Evolutionary conservation across 2,888 invertebrate species (phyloP).

Genomic region (Machimus atricapillus): DNA sequence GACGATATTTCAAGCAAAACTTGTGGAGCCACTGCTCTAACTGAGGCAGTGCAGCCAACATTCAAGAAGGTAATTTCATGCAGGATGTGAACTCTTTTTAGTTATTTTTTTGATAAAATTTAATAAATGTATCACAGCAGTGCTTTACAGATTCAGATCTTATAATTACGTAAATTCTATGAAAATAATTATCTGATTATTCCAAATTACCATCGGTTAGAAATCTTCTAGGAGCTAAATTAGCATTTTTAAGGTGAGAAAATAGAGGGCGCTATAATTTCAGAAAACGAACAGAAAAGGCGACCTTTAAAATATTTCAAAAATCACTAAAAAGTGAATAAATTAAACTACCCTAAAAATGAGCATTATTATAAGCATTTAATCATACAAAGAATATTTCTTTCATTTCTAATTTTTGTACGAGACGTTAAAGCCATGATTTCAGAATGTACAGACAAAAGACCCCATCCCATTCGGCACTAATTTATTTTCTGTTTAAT

Average conservation of each 20-base stretch:
- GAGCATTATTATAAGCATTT: too few relatives aligned
- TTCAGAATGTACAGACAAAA: neutral
- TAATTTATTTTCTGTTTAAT: neutral
- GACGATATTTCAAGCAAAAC: conserved; percentile 1
- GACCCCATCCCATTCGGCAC: neutral
- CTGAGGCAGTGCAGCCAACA: neutral
- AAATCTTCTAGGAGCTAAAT: neutral
- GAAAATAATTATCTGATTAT: neutral
- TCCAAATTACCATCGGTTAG: neutral
- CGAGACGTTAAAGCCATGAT: too few relatives aligned
- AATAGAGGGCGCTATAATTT: neutral
- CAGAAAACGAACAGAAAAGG: neutral
- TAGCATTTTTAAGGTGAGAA: neutral
- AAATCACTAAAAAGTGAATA: neutral
- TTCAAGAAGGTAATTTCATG: neutral
- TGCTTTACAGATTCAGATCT: neutral
- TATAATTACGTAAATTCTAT: neutral
- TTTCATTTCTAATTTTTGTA: too few relatives aligned
- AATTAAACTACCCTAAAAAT: too few relatives aligned
- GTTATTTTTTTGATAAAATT: neutral
- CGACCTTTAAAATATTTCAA: neutral
- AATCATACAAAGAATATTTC: too few relatives aligned
- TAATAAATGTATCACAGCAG: neutral
- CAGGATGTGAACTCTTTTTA: neutral
- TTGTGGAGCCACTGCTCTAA: neutral